Conservation (phyloP, 2,113 vertebrate species). For the Syngnathoides biaculeatus region DNA sequence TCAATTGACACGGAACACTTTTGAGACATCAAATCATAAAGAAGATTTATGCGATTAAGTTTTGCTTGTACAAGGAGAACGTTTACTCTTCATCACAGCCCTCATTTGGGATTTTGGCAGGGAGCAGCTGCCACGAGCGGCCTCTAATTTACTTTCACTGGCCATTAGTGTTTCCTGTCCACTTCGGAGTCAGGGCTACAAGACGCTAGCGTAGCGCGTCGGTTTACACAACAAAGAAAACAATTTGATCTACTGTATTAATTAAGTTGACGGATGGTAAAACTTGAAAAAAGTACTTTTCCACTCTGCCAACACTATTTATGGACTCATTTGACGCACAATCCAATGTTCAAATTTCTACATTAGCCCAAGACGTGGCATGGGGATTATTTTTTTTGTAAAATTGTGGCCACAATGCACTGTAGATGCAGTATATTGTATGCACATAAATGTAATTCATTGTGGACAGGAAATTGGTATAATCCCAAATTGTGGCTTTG, state of each 20-base stretch:
- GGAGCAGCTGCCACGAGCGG: slow-evolving; percentile 14
- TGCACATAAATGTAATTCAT: too few relatives aligned
- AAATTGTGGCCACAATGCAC: too few relatives aligned
- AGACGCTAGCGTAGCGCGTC: slow-evolving; percentile 3
- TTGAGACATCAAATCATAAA: too few relatives aligned
- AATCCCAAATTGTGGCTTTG: too few relatives aligned
- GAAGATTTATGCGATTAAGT: neutral
- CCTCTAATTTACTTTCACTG: slow-evolving; percentile 20
- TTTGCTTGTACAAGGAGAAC: neutral
- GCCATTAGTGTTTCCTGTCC: slow-evolving; percentile 39
- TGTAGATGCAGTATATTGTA: too few relatives aligned
- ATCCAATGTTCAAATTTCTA: too few relatives aligned
- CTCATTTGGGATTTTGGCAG: neutral
- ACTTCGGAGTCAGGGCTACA: slow-evolving; percentile 31
- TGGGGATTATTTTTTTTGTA: too few relatives aligned
- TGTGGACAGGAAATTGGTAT: too few relatives aligned
- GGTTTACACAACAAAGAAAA: neutral
- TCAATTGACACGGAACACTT: too few relatives aligned
- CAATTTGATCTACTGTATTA: slow-evolving; percentile 2
- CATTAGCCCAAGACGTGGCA: too few relatives aligned
- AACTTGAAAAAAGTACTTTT: neutral
- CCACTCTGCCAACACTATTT: slow-evolving; percentile 7
- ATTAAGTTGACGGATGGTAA: neutral
- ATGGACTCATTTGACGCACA: neutral
- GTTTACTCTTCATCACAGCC: neutral